Conservation (phyloP, 2,888 invertebrate species). For the Pammene fasciana region DNA sequence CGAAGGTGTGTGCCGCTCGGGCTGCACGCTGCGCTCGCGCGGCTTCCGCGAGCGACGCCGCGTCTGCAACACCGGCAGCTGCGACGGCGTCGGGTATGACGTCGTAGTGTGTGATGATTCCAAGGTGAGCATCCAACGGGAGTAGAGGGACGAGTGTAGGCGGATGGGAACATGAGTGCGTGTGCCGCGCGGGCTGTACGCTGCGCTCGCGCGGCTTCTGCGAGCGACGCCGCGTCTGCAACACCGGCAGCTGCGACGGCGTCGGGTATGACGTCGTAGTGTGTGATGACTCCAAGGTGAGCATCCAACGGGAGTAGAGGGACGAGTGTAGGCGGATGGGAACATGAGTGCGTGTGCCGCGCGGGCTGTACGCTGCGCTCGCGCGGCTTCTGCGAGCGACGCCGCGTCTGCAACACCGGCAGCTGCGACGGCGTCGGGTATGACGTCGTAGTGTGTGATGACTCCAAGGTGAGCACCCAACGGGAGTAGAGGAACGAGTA, state of each 20-base stretch:
- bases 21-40: conserved; percentile 85
- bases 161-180: conserved; percentile 49
- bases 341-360: conserved; percentile 82
- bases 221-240: conserved; percentile 83
- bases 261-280: conserved; percentile 85
- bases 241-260: conserved; percentile 84
- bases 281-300: conserved; percentile 86
- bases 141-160: not conserved
- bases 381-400: conserved; percentile 83
- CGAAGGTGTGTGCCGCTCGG: conserved; percentile 84
- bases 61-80: conserved; percentile 82
- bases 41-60: conserved; percentile 85
- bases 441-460: conserved; percentile 87
- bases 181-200: conserved; percentile 87
- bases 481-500: not conserved
- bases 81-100: conserved; percentile 85
- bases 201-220: conserved; percentile 84
- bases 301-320: not conserved
- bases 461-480: conserved; percentile 78
- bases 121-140: conserved; percentile 68
- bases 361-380: conserved; percentile 87
- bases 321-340: not conserved
- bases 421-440: conserved; percentile 85
- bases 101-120: conserved; percentile 87
- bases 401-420: conserved; percentile 83